These are phyloP conservation scores for Struthidea cinerea DNA, from an alignment of 2,113 vertebrate genomes.

Conservation along the genomic window DNA sequence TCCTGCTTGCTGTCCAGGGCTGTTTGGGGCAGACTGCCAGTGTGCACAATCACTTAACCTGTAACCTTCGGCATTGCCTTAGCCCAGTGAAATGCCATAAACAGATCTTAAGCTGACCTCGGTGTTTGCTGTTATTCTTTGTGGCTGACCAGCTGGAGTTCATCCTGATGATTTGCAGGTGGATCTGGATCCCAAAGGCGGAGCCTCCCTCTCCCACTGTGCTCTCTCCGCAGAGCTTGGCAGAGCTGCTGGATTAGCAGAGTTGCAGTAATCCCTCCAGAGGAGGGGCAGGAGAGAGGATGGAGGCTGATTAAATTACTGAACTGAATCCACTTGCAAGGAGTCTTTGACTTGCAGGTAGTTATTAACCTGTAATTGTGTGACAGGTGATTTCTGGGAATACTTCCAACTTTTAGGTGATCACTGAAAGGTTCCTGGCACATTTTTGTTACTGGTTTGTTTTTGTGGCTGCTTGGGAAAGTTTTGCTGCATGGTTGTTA, in stretches of 20 bases:
- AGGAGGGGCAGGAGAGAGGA: not conserved
- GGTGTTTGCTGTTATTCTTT: not conserved
- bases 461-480: not conserved
- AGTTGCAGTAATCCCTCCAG: not conserved
- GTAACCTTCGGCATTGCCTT: not conserved
- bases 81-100: not conserved
- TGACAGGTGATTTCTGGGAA: not conserved
- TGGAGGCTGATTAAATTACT: not conserved
- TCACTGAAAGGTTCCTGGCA: not conserved
- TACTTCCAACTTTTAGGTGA: not conserved
- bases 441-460: not conserved
- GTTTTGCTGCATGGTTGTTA: not conserved
- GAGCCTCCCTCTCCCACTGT: not conserved
- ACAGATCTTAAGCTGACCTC: not conserved
- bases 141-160: not conserved
- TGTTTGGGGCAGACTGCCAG: not conserved
- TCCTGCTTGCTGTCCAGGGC: not conserved
- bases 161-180: not conserved
- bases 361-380: not conserved
- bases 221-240: not conserved
- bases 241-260: not conserved
- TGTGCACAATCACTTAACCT: too few species aligned
- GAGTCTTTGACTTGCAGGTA: not conserved
- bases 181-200: not conserved
- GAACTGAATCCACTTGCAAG: not conserved